Evolutionary conservation across 2,797 vertebrate genomes (phyloP).

Genomic region (Xerus rutilus): DNA sequence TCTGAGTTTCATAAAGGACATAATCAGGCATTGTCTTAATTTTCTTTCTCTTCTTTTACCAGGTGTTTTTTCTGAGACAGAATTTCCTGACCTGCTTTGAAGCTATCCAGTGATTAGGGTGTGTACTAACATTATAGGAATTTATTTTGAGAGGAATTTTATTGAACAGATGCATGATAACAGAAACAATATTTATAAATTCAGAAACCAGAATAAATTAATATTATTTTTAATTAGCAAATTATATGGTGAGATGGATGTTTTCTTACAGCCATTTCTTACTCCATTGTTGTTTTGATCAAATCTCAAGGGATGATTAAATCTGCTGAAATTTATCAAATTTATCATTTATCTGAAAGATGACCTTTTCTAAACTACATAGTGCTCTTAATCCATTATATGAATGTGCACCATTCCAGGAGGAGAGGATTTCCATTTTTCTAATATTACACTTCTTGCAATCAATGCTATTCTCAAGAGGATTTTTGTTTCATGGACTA

Average conservation of each 20-base stretch:
- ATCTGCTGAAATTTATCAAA: slow-evolving; percentile 61
- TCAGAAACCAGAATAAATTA: slow-evolving; percentile 43
- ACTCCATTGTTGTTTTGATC: slow-evolving; percentile 47
- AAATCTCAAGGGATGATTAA: slow-evolving; percentile 75
- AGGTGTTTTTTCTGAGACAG: background rate
- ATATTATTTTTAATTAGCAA: slow-evolving; percentile 47
- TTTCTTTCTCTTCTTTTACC: background rate
- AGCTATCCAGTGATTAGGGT: background rate
- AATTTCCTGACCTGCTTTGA: background rate
- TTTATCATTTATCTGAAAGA: slow-evolving; percentile 75
- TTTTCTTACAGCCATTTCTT: slow-evolving; percentile 54
- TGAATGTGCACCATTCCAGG: background rate
- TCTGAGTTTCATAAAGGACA: background rate
- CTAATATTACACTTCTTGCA: slow-evolving; percentile 71
- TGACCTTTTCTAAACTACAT: slow-evolving; percentile 74
- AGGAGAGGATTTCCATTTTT: slow-evolving; percentile 73
- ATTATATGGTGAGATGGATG: slow-evolving; percentile 43
- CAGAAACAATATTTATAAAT: slow-evolving; percentile 30
- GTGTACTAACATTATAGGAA: background rate
- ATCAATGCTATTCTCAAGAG: slow-evolving; percentile 77
- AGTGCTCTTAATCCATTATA: slow-evolving; percentile 72
- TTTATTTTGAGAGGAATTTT: slow-evolving; percentile 47
- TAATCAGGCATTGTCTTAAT: background rate
- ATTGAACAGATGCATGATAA: background rate
- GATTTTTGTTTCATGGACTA: slow-evolving; percentile 77